Evolutionary conservation across 2,113 vertebrate species (phyloP).

Genomic region (Hypomesus transpacificus): DNA sequence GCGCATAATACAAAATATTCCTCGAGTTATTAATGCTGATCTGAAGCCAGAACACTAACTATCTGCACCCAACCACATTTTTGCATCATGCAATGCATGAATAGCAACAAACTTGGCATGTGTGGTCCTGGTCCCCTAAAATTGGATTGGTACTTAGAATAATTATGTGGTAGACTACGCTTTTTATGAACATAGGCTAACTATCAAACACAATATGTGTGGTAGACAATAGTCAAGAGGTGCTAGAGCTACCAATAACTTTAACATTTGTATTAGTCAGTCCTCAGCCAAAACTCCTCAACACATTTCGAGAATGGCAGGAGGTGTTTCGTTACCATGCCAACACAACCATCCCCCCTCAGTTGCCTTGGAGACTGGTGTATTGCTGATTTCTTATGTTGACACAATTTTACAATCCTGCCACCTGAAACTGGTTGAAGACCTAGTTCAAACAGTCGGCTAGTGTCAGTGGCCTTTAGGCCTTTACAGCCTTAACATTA

Average conservation of each 20-base stretch:
- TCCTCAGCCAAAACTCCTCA: constrained; percentile 24
- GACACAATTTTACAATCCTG: not conserved
- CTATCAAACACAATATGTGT: too few species aligned
- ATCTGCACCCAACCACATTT: too few species aligned
- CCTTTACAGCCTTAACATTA: not conserved
- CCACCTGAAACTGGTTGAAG: too few species aligned
- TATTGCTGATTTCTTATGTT: constrained; percentile 11
- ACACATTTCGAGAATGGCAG: constrained; percentile 27
- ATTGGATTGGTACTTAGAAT: too few species aligned
- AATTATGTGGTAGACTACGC: not conserved
- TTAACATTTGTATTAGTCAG: constrained; percentile 19
- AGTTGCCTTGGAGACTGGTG: constrained; percentile 69
- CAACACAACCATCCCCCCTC: constrained; percentile 60
- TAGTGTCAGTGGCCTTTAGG: not conserved
- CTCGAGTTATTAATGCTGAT: too few species aligned
- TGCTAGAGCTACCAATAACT: constrained; percentile 16
- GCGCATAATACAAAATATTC: too few species aligned
- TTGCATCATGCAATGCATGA: too few species aligned
- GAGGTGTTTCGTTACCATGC: constrained; percentile 68
- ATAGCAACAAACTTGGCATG: not conserved
- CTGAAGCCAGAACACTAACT: too few species aligned
- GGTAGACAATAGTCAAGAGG: too few species aligned
- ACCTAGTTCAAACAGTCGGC: too few species aligned
- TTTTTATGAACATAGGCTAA: too few species aligned
- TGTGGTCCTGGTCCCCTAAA: too few species aligned